Evolutionary conservation across 1,140 invertebrate species (phyloP), one percentile per base, ranked within the genome.

Genomic region (Diorhabda carinulata): DNA sequence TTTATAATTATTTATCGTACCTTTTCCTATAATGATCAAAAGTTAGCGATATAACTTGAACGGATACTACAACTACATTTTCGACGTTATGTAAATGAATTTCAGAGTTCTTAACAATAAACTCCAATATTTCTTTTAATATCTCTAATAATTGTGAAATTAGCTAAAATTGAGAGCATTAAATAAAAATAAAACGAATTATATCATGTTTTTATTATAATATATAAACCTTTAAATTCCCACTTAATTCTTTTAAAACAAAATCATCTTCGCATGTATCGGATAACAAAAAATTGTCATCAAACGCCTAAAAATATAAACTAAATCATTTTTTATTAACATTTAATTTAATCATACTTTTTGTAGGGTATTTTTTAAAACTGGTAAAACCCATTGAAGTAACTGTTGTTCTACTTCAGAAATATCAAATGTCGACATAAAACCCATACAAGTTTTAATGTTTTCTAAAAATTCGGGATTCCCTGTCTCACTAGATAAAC

Each of bases 21-120:
- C 70, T 65, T 43, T 57, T 41, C 61, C 60, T 71, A 56, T 67
- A 71, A 64, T 71, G 62, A n/a, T 68, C 66, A 61, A 68, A 71
- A n/a, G 70, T 68, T 57, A 57, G 44, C 25, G 56, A 65, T 61
- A 71, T 56, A 52, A 71, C 43, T 7, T 71, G 43, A n/a, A 57
- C 44, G 45, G 65, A 43, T 64, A 25, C 66, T 25, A 57, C 8
- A 9, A 63, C 44, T 7, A 64, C 9, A 66, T 43, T 65, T 25
- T 44, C 8, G 5, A 71, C 41, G 10, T 61, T n/a, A 8, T 9
- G 45, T 57, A 68, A 68, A 42, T 25, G n/a, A 4, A 66, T 52
- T 61, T 52, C 47, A 57, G 3, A 45, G 10, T 57, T 10, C 61
- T 56, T 25, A 58, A 56, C 43, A 25, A 71, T 10, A 25, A 61